Evolutionary conservation across 2,113 vertebrate species (phyloP).

Genomic region (Gnathonemus longibarbis): DNA sequence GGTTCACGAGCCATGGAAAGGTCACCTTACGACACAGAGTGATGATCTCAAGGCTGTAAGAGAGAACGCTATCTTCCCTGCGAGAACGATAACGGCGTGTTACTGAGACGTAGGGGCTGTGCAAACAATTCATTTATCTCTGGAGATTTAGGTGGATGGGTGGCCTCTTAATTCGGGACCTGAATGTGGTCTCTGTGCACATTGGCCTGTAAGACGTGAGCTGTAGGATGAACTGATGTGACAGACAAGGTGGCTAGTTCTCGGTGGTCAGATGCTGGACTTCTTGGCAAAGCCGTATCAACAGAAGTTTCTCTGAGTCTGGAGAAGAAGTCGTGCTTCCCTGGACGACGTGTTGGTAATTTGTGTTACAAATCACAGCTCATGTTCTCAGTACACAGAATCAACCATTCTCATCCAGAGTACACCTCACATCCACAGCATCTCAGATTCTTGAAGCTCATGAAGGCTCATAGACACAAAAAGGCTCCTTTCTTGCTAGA

Average conservation of each 20-base stretch:
- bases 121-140: slow-evolving; percentile 19
- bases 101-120: not conserved
- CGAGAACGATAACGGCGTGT: not conserved
- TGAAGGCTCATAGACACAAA: not conserved
- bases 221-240: not conserved
- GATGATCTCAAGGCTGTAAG: not conserved
- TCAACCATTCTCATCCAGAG: not conserved
- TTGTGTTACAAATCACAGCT: not conserved
- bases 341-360: not conserved
- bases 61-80: not conserved
- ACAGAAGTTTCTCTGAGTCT: not conserved
- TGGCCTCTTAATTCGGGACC: not conserved
- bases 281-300: not conserved
- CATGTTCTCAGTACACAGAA: not conserved
- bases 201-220: not conserved
- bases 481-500: not conserved
- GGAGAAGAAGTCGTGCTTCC: not conserved
- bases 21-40: slow-evolving; percentile 17
- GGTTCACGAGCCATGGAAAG: slow-evolving; percentile 8
- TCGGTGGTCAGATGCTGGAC: not conserved
- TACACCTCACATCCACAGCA: not conserved
- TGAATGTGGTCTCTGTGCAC: not conserved
- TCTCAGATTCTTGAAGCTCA: not conserved
- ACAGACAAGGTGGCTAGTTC: not conserved
- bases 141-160: not conserved